phyloP scores from a whole-genome alignment of 2,113 vertebrate genomes.

The Ondatra zibethicus region DNA sequence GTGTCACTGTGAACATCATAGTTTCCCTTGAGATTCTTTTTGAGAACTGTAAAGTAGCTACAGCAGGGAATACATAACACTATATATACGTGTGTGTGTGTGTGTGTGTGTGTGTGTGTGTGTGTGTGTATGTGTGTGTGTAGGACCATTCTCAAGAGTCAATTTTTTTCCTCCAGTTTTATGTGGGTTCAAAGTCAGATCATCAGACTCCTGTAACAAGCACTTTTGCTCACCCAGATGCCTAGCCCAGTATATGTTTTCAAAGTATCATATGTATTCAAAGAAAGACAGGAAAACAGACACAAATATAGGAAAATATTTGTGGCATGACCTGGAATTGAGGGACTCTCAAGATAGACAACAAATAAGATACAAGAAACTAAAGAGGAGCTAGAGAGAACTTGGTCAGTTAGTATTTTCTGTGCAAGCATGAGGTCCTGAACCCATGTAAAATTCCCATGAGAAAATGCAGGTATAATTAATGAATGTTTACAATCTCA shows the following conservation, averaged over 20 bases:
- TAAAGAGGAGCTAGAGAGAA: neutral
- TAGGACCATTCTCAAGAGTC: neutral
- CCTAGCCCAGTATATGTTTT: neutral
- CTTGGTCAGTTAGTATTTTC: neutral
- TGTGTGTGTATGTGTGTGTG: neutral
- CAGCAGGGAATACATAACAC: neutral
- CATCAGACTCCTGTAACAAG: neutral
- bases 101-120: neutral
- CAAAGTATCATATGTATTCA: neutral
- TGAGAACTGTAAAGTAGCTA: neutral
- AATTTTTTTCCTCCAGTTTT: neutral
- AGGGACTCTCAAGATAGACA: neutral
- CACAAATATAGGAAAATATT: neutral
- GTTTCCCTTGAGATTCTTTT: neutral
- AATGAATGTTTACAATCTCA: too few relatives aligned
- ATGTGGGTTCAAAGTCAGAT: neutral
- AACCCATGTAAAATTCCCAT: neutral
- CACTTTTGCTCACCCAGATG: neutral
- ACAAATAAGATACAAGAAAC: neutral
- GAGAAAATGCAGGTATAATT: neutral
- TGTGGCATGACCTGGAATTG: neutral
- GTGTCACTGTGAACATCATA: neutral
- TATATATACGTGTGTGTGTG: neutral
- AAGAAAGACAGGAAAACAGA: neutral
- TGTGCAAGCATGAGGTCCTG: neutral